Evolutionary conservation across 2,113 vertebrate genomes (phyloP), one percentile per base, ranked within the genome.

Genomic region (Brachirus orientalis): DNA sequence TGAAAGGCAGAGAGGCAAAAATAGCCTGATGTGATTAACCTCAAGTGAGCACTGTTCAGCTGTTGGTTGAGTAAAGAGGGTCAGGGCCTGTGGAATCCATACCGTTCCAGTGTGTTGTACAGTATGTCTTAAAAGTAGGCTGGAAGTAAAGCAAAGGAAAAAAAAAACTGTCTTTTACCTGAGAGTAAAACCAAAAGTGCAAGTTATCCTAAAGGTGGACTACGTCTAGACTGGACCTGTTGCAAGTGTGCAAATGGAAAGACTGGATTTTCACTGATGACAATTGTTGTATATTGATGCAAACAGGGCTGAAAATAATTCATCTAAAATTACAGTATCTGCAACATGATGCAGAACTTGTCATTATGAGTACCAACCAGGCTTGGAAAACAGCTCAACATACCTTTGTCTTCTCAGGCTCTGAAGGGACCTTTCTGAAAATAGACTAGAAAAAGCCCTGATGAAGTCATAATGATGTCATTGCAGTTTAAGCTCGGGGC

Each of bases 21-120:
- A 89, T 88, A 86, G 86, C 79, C 55, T 17, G 6, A 63, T 64
- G 82, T 69, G 82, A 85, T 86, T 61, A 72, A 62, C 59, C 79
- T 22, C 0, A 3, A 69, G 60, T 12, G 6, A 45, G 36, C 60
- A 61, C 63, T n/a, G 66, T 74, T 83, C 86, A 89, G 87, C 87
- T 89, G 83, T 74, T 43, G 63, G 43, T 63, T 75, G 81, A 70
- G 47, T 66, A 28, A 55, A 56, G 17, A 43, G 9, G 13, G 11
- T 41, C 11, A 48, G 40, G 52, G 48, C 54, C 16, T 9, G 40
- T 43, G 10, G 52, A 19, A 77, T 52, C 60, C 54, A 35, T 9
- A 8, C 16, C 14, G 50, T 28, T 46, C 8, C 19, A 47, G 35
- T 54, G 47, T 35, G 47, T 41, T 40, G 59, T 14, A 13, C 10